phyloP scores from a whole-genome alignment of 2,113 vertebrate species.

The Eleginops maclovinus region DNA sequence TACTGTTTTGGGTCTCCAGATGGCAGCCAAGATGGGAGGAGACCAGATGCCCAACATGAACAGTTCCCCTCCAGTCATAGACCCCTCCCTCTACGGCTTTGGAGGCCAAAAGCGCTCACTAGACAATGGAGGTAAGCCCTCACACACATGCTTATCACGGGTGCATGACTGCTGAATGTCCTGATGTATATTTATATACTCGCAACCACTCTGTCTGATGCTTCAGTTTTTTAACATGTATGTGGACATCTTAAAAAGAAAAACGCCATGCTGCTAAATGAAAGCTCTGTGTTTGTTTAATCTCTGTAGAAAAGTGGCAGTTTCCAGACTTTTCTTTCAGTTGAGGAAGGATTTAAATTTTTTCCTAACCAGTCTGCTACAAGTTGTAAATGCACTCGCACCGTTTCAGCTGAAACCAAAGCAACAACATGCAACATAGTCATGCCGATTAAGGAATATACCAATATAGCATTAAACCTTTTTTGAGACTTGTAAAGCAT shows the following conservation, averaged over 20 bases:
- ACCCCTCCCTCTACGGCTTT: constrained; percentile 93
- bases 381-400: not conserved
- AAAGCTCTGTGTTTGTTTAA: constrained; percentile 1
- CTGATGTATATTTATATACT: not conserved
- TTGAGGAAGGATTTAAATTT: not conserved
- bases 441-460: not conserved
- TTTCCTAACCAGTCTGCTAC: not conserved
- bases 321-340: not conserved
- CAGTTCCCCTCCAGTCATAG: constrained; percentile 92
- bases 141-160: not conserved
- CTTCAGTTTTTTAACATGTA: constrained; percentile 5
- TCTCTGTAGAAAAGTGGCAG: not conserved
- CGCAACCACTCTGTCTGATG: not conserved
- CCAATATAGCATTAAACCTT: no score
- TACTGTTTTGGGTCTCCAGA: constrained; percentile 80
- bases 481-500: not conserved
- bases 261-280: constrained; percentile 1
- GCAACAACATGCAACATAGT: not conserved
- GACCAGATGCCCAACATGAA: constrained; percentile 96
- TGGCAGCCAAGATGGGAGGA: constrained; percentile 96
- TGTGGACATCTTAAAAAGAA: not conserved
- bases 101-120: constrained; percentile 93
- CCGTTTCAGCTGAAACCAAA: not conserved
- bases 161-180: not conserved
- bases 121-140: constrained; percentile 93